Evolutionary conservation across 2,888 invertebrate species (phyloP).

Genomic region (Drosophila pseudotalamancana): DNA sequence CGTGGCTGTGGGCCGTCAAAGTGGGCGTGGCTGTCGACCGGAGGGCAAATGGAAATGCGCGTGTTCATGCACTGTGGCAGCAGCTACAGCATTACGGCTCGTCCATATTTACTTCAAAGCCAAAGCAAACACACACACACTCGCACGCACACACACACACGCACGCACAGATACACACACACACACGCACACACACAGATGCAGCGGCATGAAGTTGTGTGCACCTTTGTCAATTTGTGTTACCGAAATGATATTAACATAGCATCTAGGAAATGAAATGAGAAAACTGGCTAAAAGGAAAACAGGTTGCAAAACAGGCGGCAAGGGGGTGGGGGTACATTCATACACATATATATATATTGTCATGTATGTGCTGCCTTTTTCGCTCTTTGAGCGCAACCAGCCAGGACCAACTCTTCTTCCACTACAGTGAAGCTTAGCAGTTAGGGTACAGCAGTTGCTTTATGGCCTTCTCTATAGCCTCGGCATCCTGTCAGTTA

Average conservation of each 20-base stretch:
- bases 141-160: slow-evolving; percentile 1
- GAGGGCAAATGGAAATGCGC: neutral
- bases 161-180: neutral
- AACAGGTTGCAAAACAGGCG: too few species aligned
- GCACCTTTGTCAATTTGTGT: too few species aligned
- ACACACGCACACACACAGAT: slow-evolving; percentile 15
- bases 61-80: neutral
- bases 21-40: neutral
- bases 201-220: too few species aligned
- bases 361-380: too few species aligned
- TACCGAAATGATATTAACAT: slow-evolving; percentile 47
- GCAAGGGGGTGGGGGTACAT: too few species aligned
- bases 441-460: too few species aligned
- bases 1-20: neutral
- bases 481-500: too few species aligned
- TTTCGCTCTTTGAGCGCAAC: too few species aligned
- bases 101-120: slow-evolving; percentile 37
- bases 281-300: neutral
- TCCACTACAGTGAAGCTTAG: too few species aligned
- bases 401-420: too few species aligned
- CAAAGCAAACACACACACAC: slow-evolving; percentile 10
- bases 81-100: slow-evolving; percentile 21
- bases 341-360: too few species aligned
- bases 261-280: neutral
- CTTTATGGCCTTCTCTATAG: too few species aligned